Base-by-base conservation (phyloP, 2,888 invertebrate species). In the Arctia plantaginis region DNA sequence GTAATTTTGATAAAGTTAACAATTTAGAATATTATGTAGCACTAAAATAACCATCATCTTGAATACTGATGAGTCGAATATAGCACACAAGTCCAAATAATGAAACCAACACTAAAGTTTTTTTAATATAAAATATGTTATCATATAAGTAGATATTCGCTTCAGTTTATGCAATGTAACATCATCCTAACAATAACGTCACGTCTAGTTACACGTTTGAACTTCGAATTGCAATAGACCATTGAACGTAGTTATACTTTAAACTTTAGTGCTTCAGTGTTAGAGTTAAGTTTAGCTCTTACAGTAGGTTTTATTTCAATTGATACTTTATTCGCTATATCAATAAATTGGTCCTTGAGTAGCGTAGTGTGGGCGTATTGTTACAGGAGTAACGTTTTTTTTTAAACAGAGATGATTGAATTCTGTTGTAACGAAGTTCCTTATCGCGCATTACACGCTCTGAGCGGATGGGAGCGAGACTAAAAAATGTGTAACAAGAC, bases 221-320 rank as follows among this genome's bases (percentile, higher is more conserved):
- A 84, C 76, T 74, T 82, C 75, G 76, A 80, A 78, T 76, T 76
- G 76, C 76, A 66, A 68, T 72, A 62, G 73, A 69, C 59, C 72
- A 76, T 84, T 75, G 82, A 78, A 80, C 77, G 69, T 68, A 78
- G 66, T 73, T 73, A 75, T 64, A 80, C 68, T 83, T 82, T 80
- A 80, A 80, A 74, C 84, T 83, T 84, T 83, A 78, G 66, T 72
- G 62, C 76, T 35, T 51, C 20, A 69, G 44, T 12, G 13, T 75
- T 78, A 84, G 82, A 78, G 82, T 81, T 77, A 68, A 79, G 74
- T 80, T 82, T 82, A 71, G 44, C 70, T 84, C 80, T 80, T 69
- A 79, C 72, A 73, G 72, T 30, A 62, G 66, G 72, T 66, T 71
- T 66, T 75, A 75, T 69, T 75, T 74, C 76, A 74, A 84, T 82